A percentile compares a stretch with the other conserved stretches of the same genome.
These are phyloP conservation scores for Nyctibius grandis DNA, from an alignment of 2,797 vertebrate genomes.

Conservation along the genomic window DNA sequence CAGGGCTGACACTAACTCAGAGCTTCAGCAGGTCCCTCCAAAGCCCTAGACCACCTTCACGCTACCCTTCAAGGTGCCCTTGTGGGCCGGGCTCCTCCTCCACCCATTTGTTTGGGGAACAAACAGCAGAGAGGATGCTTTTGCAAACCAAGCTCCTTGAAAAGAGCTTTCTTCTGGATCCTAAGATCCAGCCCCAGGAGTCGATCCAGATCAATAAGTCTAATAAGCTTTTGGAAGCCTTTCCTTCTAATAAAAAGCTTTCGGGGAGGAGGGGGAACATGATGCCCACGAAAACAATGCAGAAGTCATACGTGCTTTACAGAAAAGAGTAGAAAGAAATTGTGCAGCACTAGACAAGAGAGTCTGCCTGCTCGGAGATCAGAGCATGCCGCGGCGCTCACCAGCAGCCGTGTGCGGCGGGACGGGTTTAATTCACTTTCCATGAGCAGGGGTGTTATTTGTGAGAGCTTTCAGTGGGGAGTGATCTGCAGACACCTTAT, in stretches of 20 bases:
- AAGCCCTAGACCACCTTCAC: not conserved
- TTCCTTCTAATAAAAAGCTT: not conserved
- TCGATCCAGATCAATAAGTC: not conserved
- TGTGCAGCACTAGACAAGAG: not conserved
- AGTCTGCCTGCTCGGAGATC: not conserved
- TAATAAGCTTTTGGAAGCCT: not conserved
- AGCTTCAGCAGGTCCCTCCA: not conserved
- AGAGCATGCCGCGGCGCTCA: not conserved
- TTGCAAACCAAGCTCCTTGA: not conserved
- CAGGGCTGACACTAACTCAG: not conserved
- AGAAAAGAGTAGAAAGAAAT: slow-evolving; percentile 5
- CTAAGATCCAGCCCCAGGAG: not conserved
- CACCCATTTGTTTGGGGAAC: not conserved
- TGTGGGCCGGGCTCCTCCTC: accelerated
- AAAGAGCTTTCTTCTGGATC: not conserved
- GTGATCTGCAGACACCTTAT: slow-evolving; percentile 59
- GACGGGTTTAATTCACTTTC: slow-evolving; percentile 36
- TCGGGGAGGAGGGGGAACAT: accelerated
- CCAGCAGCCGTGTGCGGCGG: not conserved
- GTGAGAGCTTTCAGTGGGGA: slow-evolving; percentile 43
- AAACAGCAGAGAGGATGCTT: not conserved
- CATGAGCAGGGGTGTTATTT: not conserved
- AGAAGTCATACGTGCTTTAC: not conserved
- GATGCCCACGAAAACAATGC: not conserved
- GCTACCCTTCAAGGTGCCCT: not conserved